A percentile compares a stretch with the other conserved stretches of the same genome.
Evolutionary conservation across 2,113 vertebrate species (phyloP).

Genomic region (Oncorhynchus keta): DNA sequence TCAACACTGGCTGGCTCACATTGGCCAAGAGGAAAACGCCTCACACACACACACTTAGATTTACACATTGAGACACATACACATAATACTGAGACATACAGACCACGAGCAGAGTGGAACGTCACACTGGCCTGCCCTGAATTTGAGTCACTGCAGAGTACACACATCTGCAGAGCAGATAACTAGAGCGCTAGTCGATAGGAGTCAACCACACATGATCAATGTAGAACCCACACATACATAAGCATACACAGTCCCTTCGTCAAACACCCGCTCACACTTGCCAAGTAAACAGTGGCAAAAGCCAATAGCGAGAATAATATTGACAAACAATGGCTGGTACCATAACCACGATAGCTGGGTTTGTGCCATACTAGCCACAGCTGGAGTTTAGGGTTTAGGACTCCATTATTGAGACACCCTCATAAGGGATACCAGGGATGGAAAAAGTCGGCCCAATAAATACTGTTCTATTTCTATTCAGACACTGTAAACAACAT

Average conservation of each 20-base stretch:
- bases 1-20: neutral
- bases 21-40: too few species aligned
- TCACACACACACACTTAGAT: conserved; percentile 14
- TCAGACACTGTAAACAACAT: neutral
- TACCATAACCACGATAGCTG: neutral
- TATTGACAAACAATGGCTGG: too few species aligned
- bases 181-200: neutral
- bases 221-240: neutral
- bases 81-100: conserved; percentile 10
- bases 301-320: neutral
- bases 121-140: neutral
- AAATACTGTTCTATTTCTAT: neutral
- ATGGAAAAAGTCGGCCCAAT: neutral
- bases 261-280: conserved; percentile 18
- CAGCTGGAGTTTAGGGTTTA: neutral
- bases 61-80: conserved; percentile 17
- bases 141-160: neutral
- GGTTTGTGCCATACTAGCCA: neutral
- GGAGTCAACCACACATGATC: neutral
- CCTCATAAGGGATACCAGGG: neutral
- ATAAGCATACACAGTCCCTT: neutral
- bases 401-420: too few species aligned
- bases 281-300: conserved; percentile 9
- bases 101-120: too few species aligned
- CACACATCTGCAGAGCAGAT: neutral